Percentiles rank a stretch among this genome's conserved stretches.
Conservation (phyloP, 2,888 invertebrate species). For the Spisula solida region DNA sequence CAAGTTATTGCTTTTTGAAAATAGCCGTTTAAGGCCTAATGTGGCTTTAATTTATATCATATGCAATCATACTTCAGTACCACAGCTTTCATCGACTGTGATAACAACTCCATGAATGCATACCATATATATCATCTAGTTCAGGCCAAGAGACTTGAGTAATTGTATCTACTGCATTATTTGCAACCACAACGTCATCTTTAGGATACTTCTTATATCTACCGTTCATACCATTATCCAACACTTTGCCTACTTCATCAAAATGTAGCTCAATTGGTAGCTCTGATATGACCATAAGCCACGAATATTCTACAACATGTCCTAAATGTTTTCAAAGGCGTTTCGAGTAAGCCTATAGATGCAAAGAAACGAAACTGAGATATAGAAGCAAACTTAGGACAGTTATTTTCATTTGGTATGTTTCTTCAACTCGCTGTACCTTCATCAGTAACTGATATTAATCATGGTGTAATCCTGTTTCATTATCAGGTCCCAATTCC, state of each 20-base stretch:
- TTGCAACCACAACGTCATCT: not conserved
- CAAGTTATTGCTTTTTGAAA: too few relatives aligned
- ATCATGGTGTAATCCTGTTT: too few relatives aligned
- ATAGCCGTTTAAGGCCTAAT: too few relatives aligned
- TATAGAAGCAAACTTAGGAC: not conserved
- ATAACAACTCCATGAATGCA: not conserved
- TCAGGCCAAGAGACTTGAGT: not conserved
- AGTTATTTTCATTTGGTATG: not conserved
- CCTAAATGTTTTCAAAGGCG: not conserved
- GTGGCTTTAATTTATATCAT: not conserved
- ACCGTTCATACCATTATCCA: not conserved
- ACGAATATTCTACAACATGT: not conserved
- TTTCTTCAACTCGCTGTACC: too few relatives aligned
- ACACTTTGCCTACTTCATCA: not conserved
- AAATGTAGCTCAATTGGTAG: not conserved
- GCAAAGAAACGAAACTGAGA: not conserved
- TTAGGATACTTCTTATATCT: not conserved
- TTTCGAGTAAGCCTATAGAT: not conserved
- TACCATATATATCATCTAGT: not conserved
- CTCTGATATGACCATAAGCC: not conserved
- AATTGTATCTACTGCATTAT: not conserved
- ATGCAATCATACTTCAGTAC: not conserved
- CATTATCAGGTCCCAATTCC: too few relatives aligned
- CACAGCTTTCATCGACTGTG: not conserved
- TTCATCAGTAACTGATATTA: too few relatives aligned